Evolutionary conservation across 2,113 vertebrate species (phyloP).

Genomic region (Helogale parvula): DNA sequence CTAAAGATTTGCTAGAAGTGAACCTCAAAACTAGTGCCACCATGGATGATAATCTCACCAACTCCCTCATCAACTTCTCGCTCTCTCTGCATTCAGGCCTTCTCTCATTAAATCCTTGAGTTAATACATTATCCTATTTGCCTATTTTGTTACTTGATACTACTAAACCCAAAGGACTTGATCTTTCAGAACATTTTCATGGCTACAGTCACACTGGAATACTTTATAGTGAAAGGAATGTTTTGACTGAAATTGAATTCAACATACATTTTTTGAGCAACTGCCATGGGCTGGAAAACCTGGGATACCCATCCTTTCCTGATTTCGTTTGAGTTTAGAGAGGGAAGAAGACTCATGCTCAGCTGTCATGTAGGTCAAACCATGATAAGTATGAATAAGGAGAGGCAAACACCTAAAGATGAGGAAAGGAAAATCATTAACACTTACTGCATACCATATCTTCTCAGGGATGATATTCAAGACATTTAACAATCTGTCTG

Average conservation of each 20-base stretch:
- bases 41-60: not conserved
- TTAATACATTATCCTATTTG: not conserved
- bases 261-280: not conserved
- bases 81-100: not conserved
- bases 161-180: constrained; percentile 6
- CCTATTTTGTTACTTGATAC: not conserved
- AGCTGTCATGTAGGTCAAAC: not conserved
- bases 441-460: not conserved
- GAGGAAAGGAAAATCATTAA: not conserved
- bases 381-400: not conserved
- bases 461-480: not conserved
- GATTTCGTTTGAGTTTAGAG: not conserved
- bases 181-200: not conserved
- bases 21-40: not conserved
- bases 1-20: not conserved
- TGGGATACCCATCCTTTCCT: not conserved
- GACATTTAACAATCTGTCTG: not conserved
- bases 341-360: not conserved
- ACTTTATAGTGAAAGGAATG: constrained; percentile 6
- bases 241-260: constrained; percentile 31
- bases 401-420: not conserved
- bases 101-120: not conserved
- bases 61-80: not conserved
- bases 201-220: not conserved
- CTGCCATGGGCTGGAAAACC: not conserved